Conservation (phyloP, 2,888 invertebrate genomes). For the Chrysolina oricalcia region DNA sequence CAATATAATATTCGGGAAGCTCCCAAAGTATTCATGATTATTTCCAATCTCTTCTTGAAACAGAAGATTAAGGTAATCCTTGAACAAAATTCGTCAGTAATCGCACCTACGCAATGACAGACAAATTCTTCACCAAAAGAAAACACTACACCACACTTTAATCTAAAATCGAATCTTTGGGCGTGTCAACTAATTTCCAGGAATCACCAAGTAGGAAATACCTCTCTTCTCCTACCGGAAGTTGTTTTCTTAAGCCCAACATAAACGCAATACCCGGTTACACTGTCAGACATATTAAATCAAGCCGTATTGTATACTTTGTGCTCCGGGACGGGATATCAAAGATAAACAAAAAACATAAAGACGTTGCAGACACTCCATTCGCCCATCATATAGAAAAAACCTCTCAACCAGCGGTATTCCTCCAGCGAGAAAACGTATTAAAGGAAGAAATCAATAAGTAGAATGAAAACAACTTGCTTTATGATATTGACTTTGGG, state of each 20-base stretch:
- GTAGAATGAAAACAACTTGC: slow-evolving; percentile 55
- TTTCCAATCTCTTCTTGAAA: too few species aligned
- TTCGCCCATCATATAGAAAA: slow-evolving; percentile 42
- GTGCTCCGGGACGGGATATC: slow-evolving; percentile 20
- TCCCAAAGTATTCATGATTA: too few species aligned
- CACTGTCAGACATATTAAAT: not conserved
- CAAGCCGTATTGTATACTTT: slow-evolving; percentile 14
- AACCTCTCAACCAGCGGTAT: slow-evolving; percentile 42
- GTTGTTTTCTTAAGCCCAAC: not conserved
- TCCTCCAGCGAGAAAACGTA: slow-evolving; percentile 50
- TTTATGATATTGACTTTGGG: slow-evolving; percentile 56
- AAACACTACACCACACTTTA: not conserved
- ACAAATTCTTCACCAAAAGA: not conserved
- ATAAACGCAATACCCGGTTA: slow-evolving; percentile 1
- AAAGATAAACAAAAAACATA: slow-evolving; percentile 36
- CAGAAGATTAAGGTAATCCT: too few species aligned
- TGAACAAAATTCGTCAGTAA: not conserved
- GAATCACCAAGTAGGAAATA: not conserved
- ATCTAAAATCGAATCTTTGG: slow-evolving; percentile 13
- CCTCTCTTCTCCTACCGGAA: not conserved
- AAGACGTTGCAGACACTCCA: slow-evolving; percentile 34
- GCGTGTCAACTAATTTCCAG: not conserved
- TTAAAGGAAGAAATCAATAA: slow-evolving; percentile 53
- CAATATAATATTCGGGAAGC: too few species aligned
- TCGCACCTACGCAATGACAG: not conserved